These are phyloP conservation scores for Troilus luridus DNA, from an alignment of 2,888 invertebrate species.

Conservation along the genomic window DNA sequence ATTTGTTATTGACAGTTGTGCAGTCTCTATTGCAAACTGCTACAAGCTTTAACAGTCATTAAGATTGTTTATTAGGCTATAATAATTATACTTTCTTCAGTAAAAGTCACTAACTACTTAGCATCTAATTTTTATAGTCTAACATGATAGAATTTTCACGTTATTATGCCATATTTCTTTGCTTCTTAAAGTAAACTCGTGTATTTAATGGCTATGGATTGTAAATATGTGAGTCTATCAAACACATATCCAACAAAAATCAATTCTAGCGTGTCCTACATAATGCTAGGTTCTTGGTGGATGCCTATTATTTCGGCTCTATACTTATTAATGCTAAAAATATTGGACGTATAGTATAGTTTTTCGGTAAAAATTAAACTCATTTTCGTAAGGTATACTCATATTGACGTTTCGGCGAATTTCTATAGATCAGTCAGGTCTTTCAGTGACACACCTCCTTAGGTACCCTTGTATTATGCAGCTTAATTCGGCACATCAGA, in stretches of 20 bases:
- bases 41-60: no score
- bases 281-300: neutral
- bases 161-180: neutral
- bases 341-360: neutral
- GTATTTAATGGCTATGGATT: neutral
- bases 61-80: no score
- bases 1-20: no score
- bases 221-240: neutral
- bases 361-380: neutral
- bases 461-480: constrained; percentile 11
- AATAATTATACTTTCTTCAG: neutral
- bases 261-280: neutral
- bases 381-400: neutral
- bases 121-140: neutral
- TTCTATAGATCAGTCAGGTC: neutral
- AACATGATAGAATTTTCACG: neutral
- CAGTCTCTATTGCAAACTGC: no score
- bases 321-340: neutral
- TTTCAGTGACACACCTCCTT: neutral
- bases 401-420: neutral
- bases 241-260: constrained; percentile 6
- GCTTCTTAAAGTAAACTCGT: constrained; percentile 23
- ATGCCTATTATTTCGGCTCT: neutral
- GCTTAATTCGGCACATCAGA: neutral
- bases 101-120: neutral